A percentile compares a stretch with the other conserved stretches of the same genome.
Evolutionary conservation across 1,140 invertebrate genomes (phyloP).

Genomic region (Ephestia elutella): DNA sequence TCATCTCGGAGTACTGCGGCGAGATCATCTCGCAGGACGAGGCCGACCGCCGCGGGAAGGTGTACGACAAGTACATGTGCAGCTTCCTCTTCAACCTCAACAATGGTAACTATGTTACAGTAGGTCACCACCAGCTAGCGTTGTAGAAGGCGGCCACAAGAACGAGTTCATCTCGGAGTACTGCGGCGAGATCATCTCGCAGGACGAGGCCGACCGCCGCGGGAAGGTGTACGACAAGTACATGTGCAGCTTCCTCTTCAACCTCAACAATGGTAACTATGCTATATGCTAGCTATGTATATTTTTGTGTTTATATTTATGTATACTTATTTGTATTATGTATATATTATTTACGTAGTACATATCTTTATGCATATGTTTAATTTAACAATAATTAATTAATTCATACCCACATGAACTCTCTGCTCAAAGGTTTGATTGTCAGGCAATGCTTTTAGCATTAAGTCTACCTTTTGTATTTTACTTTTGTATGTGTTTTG

Average conservation of each 20-base stretch:
- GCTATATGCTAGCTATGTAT: too few relatives aligned
- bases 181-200: conserved; percentile 98
- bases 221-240: conserved; percentile 99
- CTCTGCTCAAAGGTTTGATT: too few relatives aligned
- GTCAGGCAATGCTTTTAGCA: too few relatives aligned
- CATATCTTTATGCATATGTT: too few relatives aligned
- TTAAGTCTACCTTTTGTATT: too few relatives aligned
- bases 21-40: conserved; percentile 99
- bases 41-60: conserved; percentile 97
- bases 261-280: conserved; percentile 93
- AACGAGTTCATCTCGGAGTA: conserved; percentile 99
- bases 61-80: conserved; percentile 99
- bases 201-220: conserved; percentile 98
- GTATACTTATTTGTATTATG: too few relatives aligned
- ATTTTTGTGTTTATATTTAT: too few relatives aligned
- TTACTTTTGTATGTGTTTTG: too few relatives aligned
- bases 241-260: conserved; percentile 99
- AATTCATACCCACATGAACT: too few relatives aligned
- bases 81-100: conserved; percentile 99
- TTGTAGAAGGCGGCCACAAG: conserved; percentile 96
- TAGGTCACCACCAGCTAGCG: too few relatives aligned
- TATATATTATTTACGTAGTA: too few relatives aligned
- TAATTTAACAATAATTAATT: too few relatives aligned
- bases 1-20: conserved; percentile 99
- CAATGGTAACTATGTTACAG: conserved; percentile 80